Percentiles rank a stretch among this genome's conserved stretches.
These are phyloP conservation scores for Mythimna impura DNA, from an alignment of 2,888 invertebrate genomes.

Conservation along the genomic window DNA sequence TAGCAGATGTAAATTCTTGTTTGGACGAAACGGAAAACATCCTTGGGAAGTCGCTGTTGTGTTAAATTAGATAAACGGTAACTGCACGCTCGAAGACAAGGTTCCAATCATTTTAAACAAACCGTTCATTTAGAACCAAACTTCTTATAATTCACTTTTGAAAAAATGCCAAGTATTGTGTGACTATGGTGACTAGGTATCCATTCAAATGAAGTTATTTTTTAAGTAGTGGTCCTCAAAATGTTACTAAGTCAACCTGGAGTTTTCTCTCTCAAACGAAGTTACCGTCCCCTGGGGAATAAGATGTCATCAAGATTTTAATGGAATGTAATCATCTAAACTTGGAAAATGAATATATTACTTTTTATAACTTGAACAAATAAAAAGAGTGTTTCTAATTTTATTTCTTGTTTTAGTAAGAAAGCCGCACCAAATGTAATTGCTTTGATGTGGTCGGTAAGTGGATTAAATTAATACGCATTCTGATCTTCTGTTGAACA, in stretches of 20 bases:
- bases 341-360: slow-evolving; percentile 27
- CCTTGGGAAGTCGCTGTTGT: slow-evolving; percentile 36
- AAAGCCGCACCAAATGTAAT: slow-evolving; percentile 1
- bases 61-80: slow-evolving; percentile 49
- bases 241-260: slow-evolving; percentile 51
- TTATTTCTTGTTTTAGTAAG: slow-evolving; percentile 2
- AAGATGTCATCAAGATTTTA: slow-evolving; percentile 51
- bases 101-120: slow-evolving; percentile 15
- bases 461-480: slow-evolving; percentile 7
- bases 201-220: slow-evolving; percentile 49
- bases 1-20: slow-evolving; percentile 49
- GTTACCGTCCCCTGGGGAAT: slow-evolving; percentile 34
- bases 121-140: slow-evolving; percentile 31
- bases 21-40: slow-evolving; percentile 42
- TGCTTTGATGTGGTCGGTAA: slow-evolving; percentile 10
- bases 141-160: slow-evolving; percentile 38
- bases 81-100: slow-evolving; percentile 30
- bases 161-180: slow-evolving; percentile 29
- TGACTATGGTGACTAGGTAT: slow-evolving; percentile 20
- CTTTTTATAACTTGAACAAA: slow-evolving; percentile 36
- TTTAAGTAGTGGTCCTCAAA: slow-evolving; percentile 30
- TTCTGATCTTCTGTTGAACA: slow-evolving; percentile 2
- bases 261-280: slow-evolving; percentile 40
- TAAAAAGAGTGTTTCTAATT: slow-evolving; percentile 21
- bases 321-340: slow-evolving; percentile 49